Evolutionary conservation across 2,113 vertebrate genomes (phyloP).

Genomic region (Scopus umbretta): DNA sequence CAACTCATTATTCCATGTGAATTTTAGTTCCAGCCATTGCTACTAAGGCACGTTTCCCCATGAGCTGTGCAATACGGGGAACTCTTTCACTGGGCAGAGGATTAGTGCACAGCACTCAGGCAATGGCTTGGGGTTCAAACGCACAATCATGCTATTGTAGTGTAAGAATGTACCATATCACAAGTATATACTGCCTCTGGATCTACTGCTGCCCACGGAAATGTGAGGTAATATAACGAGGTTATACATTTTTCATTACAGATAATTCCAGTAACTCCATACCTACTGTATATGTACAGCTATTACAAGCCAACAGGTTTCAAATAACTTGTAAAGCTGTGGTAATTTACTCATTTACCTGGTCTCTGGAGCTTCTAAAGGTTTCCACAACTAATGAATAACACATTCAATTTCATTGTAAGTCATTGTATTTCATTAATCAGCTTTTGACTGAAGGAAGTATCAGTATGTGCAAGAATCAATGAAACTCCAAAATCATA

Average conservation of each 20-base stretch:
- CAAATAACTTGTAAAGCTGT: neutral
- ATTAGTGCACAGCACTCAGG: neutral
- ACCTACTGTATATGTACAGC: neutral
- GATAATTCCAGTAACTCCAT: neutral
- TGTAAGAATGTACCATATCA: neutral
- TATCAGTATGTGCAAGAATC: neutral
- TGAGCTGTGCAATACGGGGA: neutral
- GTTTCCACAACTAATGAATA: neutral
- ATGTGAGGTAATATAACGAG: neutral
- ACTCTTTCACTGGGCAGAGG: neutral
- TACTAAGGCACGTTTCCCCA: neutral
- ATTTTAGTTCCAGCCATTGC: neutral
- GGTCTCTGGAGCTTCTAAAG: neutral
- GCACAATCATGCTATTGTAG: neutral
- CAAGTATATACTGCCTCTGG: neutral
- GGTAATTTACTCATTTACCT: neutral
- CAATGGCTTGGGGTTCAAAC: neutral
- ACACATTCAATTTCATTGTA: neutral
- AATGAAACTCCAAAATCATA: neutral
- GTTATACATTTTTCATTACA: neutral
- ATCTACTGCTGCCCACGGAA: neutral
- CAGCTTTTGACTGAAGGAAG: neutral
- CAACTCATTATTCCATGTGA: neutral
- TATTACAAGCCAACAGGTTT: neutral
- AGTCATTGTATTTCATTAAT: neutral